Evolutionary conservation across 2,113 vertebrate genomes (phyloP), one percentile per base, ranked within the genome.

Genomic region (Pachypanchax playfairii): DNA sequence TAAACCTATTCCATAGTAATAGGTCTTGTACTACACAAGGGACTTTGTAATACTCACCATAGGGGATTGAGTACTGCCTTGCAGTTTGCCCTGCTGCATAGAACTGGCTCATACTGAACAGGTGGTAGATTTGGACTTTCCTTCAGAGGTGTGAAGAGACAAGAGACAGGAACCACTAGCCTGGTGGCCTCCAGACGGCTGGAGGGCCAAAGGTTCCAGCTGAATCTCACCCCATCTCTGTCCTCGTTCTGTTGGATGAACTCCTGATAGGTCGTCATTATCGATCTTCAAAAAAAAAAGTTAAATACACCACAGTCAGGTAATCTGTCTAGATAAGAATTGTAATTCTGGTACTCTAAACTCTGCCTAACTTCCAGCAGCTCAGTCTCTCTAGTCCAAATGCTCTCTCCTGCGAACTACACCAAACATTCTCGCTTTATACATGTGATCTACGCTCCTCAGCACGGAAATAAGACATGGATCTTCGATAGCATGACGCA

Each of bases 171-270:
- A 20, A 97, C 96, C 64, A 99, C 96, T 77, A 98, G 93, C 68
- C 96, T 91, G 0, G 97, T 97, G 74, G 96, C 95, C 82, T 99
- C 97, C 21, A 98, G 90, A 5, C 96, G 92, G 72, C 97, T 99
- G 53, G 94, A 99, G 11, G 97, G 96, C 97, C 97, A 99, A 15
- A 99, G 93, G 0, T 99, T 99, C 97, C 97, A 99, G 89, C 96
- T 98, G 91, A 98, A 99, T 49, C 97, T 93, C 68, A 98, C 94
- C 0, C 97, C 97, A 7, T 99, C 97, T 4, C 92, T 90, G 60
- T 98, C 96, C 87, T 99, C 97, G 9, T 99, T 98, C 75, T 98
- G 96, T 82, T 98, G 97, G 84, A 99, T 98, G 78, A 98, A 99
- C 88, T 99, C 97, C 89, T 95, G 89, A 75, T 95, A 99, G 0